Conservation (phyloP, 2,888 invertebrate species). For the Colostygia pectinataria region DNA sequence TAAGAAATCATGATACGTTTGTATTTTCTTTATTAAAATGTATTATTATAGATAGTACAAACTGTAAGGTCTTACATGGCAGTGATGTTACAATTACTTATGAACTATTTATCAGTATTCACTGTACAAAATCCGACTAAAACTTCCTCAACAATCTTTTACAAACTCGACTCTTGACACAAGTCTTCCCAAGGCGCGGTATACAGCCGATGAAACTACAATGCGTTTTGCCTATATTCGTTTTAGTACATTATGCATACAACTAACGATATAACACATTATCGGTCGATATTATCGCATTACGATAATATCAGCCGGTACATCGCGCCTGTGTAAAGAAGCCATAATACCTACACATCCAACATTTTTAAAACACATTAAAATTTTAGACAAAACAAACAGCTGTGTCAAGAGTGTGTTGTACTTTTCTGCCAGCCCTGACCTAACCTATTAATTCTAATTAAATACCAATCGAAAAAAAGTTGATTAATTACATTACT, state of each 20-base stretch:
- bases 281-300: background rate
- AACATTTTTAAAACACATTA: constrained; percentile 73
- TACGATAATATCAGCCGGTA: background rate
- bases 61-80: constrained; percentile 83
- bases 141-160: constrained; percentile 42
- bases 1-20: constrained; percentile 31
- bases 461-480: constrained; percentile 62
- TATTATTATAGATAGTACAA: constrained; percentile 76
- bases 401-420: constrained; percentile 51
- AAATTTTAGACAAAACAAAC: constrained; percentile 68
- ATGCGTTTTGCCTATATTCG: too few relatives aligned
- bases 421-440: constrained; percentile 57
- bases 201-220: background rate
- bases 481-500: constrained; percentile 45
- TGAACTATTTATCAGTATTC: constrained; percentile 60
- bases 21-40: constrained; percentile 75
- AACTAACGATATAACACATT: too few relatives aligned
- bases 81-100: constrained; percentile 78
- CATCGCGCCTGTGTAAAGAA: background rate
- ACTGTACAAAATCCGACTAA: constrained; percentile 63
- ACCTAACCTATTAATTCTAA: constrained; percentile 59
- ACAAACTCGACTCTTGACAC: constrained; percentile 50
- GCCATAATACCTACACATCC: constrained; percentile 52
- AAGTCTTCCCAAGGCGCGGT: constrained; percentile 3
- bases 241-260: too few relatives aligned